phyloP scores from a whole-genome alignment of 64 coral and sea anemone species.

The Montipora foliosa region DNA sequence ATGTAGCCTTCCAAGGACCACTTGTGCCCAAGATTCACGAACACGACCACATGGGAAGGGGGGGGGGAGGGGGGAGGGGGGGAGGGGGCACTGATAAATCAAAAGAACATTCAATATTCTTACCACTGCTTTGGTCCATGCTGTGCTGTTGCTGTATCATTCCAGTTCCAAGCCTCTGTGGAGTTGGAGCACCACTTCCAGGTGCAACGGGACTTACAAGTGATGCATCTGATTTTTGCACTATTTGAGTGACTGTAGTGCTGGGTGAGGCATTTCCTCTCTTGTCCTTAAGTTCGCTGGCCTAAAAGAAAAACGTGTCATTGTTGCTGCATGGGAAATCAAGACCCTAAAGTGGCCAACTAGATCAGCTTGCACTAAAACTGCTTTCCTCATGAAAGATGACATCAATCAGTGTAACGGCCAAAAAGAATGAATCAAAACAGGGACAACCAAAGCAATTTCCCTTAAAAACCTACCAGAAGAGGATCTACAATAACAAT shows the following conservation, averaged over 20 bases:
- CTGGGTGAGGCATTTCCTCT: conserved; percentile 41
- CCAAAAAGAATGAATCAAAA: no score
- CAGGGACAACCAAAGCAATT: no score
- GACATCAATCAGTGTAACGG: no score
- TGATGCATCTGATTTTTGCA: conserved; percentile 30
- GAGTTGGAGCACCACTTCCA: not conserved
- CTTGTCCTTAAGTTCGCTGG: conserved; percentile 68
- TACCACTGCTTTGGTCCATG: conserved; percentile 34
- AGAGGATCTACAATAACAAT: no score
- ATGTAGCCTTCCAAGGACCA: no score
- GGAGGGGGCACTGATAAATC: not conserved
- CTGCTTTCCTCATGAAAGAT: no score
- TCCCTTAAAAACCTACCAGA: no score
- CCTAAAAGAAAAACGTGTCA: conserved; percentile 4
- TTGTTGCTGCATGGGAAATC: no score
- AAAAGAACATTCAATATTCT: not conserved
- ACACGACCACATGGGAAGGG: no score
- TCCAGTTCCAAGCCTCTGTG: conserved; percentile 24
- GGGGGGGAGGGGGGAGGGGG: not conserved
- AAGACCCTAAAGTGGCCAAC: no score
- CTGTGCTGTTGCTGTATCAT: conserved; percentile 30
- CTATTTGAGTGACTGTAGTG: conserved; percentile 36
- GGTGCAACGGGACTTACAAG: conserved; percentile 7
- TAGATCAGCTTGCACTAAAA: no score
- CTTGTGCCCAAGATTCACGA: no score